Percentiles rank a stretch among this genome's conserved stretches.
Conservation (phyloP, 2,888 invertebrate genomes). For the Drosophila anomelani region DNA sequence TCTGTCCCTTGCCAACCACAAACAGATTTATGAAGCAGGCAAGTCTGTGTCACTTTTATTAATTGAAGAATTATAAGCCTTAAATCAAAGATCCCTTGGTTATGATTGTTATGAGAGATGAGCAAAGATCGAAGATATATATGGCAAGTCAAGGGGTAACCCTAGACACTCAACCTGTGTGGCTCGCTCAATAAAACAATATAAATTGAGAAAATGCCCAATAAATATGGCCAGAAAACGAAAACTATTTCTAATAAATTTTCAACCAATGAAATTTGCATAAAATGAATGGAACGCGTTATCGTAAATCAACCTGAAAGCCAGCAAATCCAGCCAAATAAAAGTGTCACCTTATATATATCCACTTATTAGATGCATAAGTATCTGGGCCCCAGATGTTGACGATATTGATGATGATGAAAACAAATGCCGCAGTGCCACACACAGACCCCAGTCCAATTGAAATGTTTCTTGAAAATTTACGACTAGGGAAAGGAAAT, state of each 20-base stretch:
- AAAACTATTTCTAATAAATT: slow-evolving; percentile 38
- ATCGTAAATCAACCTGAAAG: slow-evolving; percentile 69
- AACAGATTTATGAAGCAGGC: slow-evolving; percentile 45
- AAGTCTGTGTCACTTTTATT: slow-evolving; percentile 65
- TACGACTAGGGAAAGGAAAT: slow-evolving; percentile 55
- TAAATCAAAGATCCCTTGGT: slow-evolving; percentile 26
- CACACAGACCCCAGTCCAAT: slow-evolving; percentile 65
- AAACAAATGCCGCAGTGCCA: slow-evolving; percentile 62
- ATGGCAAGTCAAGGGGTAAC: slow-evolving; percentile 41
- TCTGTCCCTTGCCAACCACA: slow-evolving; percentile 50
- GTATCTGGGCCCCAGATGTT: slow-evolving; percentile 42
- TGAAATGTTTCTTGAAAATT: slow-evolving; percentile 69
- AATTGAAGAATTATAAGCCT: slow-evolving; percentile 74
- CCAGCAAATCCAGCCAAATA: slow-evolving; percentile 51
- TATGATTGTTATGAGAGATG: slow-evolving; percentile 54
- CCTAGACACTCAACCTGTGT: slow-evolving; percentile 66
- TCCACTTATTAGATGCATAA: slow-evolving; percentile 37
- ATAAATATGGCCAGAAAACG: slow-evolving; percentile 54
- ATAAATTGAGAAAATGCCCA: slow-evolving; percentile 67
- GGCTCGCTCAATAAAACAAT: slow-evolving; percentile 70
- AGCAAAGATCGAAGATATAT: slow-evolving; percentile 41
- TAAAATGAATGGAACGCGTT: slow-evolving; percentile 73
- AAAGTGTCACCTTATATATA: slow-evolving; percentile 72
- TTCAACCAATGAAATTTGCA: slow-evolving; percentile 64
- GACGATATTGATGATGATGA: slow-evolving; percentile 61